phyloP scores from a whole-genome alignment of 2,797 vertebrate genomes.

The Microctenopoma steveboyesi region DNA sequence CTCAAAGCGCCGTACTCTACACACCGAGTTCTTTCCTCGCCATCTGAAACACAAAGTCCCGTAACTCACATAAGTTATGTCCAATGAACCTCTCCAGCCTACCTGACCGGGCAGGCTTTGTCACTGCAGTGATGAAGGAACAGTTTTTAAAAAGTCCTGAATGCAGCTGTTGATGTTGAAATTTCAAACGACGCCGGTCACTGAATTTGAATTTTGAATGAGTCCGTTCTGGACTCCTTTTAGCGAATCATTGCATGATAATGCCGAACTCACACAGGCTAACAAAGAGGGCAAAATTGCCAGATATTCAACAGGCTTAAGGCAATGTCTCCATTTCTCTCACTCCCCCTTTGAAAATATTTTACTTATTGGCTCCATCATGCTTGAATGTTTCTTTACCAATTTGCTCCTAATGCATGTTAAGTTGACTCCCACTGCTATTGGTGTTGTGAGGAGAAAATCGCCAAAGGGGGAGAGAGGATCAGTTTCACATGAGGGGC shows the following conservation, averaged over 20 bases:
- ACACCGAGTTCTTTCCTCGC: conserved; percentile 61
- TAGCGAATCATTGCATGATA: neutral
- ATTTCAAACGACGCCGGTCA: neutral
- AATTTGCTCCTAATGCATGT: conserved; percentile 80
- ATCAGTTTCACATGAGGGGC: conserved; percentile 85
- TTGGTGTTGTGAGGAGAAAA: conserved; percentile 68
- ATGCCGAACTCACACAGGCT: neutral
- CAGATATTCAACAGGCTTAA: conserved; percentile 57
- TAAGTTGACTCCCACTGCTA: conserved; percentile 77
- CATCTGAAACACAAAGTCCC: conserved; percentile 26
- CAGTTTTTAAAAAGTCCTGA: neutral
- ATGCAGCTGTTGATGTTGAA: conserved; percentile 16
- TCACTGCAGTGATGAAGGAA: neutral
- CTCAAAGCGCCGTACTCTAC: conserved; percentile 49
- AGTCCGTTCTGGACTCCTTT: neutral
- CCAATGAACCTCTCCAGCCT: neutral
- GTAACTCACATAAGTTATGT: neutral
- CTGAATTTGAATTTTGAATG: conserved; percentile 8
- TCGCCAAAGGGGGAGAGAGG: conserved; percentile 69
- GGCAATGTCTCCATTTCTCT: conserved; percentile 61
- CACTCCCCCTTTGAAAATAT: conserved; percentile 68
- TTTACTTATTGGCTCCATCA: conserved; percentile 69
- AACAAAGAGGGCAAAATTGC: conserved; percentile 10
- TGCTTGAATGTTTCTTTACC: conserved; percentile 80
- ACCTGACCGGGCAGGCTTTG: conserved; percentile 8